A percentile compares a stretch with the other conserved stretches of the same genome.
Conservation (phyloP, 1,140 invertebrate species). For the Aphelenchoides avenae region DNA sequence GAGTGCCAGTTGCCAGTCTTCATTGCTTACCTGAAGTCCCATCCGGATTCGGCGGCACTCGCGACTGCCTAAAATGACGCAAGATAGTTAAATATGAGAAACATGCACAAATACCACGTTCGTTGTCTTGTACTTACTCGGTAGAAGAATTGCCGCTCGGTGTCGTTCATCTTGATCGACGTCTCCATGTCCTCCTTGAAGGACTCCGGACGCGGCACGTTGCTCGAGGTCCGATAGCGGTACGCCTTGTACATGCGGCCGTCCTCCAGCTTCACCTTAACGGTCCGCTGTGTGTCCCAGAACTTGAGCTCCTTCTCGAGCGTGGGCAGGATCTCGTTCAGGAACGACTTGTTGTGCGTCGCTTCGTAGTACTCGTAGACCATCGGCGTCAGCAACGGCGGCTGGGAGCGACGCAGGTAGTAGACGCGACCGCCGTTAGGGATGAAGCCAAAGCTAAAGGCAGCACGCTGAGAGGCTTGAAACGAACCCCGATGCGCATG, state of each 20-base stretch:
- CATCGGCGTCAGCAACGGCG: conserved; percentile 78
- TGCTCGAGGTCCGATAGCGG: conserved; percentile 62
- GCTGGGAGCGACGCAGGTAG: conserved; percentile 76
- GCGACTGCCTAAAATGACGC: conserved; percentile 30
- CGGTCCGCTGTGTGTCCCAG: conserved; percentile 63
- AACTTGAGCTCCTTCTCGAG: conserved; percentile 60
- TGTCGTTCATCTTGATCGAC: conserved; percentile 21
- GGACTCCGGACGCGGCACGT: conserved; percentile 62
- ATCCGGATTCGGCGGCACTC: conserved; percentile 44
- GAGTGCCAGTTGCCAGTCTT: no score
- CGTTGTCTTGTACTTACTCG: no score
- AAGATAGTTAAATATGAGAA: conserved; percentile 19
- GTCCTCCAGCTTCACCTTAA: conserved; percentile 59
- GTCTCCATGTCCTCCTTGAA: conserved; percentile 39
- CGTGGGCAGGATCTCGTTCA: conserved; percentile 41
- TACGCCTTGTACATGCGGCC: conserved; percentile 59
- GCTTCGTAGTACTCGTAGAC: conserved; percentile 73
- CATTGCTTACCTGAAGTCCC: conserved; percentile 62
- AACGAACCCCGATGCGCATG: no score
- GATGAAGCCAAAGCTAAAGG: conserved; percentile 68
- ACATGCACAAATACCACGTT: no score
- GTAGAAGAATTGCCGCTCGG: conserved; percentile 14
- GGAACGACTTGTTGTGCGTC: conserved; percentile 71
- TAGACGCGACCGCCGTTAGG: conserved; percentile 85
- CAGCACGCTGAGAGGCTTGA: neutral